Conservation (phyloP, 2,888 invertebrate species). For the Nemotelus nigrinus region DNA sequence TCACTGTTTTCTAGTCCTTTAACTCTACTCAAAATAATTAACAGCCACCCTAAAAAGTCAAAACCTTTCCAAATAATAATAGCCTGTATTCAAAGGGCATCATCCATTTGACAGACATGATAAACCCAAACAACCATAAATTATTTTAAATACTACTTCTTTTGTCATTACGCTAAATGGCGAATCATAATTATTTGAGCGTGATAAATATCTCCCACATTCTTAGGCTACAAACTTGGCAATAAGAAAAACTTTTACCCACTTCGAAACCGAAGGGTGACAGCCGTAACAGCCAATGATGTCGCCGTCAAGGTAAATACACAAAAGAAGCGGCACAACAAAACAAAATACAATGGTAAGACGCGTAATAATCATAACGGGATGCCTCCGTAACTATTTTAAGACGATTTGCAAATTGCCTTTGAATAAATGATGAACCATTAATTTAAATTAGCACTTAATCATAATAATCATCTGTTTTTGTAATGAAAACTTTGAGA, state of each 20-base stretch:
- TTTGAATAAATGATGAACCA: conserved; percentile 41
- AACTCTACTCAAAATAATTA: too few species aligned
- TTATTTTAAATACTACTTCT: background rate
- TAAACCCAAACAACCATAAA: background rate
- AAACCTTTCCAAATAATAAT: too few species aligned
- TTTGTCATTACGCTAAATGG: background rate
- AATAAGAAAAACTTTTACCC: background rate
- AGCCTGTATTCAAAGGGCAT: background rate
- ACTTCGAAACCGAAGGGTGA: background rate
- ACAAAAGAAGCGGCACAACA: conserved; percentile 1
- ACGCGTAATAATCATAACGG: too few species aligned
- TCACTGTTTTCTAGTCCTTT: too few species aligned
- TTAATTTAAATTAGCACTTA: conserved; percentile 45
- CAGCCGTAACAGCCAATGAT: background rate
- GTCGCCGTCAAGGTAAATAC: background rate
- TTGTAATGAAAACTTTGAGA: conserved; percentile 1
- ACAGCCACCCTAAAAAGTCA: too few species aligned
- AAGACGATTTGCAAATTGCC: conserved; percentile 44
- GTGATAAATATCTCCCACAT: background rate
- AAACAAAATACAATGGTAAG: background rate
- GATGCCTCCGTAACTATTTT: conserved; percentile 9
- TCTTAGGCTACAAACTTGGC: background rate
- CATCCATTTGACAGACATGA: conserved; percentile 14
- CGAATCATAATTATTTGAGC: conserved; percentile 5
- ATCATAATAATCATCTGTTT: conserved; percentile 42